Conservation (phyloP, 2,797 vertebrate species). For the Arrhamphus sclerolepis region DNA sequence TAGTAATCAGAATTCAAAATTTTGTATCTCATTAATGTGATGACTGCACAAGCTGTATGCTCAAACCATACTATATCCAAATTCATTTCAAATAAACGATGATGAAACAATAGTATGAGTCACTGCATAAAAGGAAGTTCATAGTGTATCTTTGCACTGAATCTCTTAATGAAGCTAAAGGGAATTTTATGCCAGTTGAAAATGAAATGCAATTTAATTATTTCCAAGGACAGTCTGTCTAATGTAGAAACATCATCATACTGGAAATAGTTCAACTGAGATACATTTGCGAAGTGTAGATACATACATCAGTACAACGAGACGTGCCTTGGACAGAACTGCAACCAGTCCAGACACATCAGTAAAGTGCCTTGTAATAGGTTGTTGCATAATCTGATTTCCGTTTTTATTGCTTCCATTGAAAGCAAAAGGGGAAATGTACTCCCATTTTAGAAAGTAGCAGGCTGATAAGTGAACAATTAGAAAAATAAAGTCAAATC, state of each 20-base stretch:
- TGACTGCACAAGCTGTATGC: too few species aligned
- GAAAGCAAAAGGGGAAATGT: slow-evolving; percentile 68
- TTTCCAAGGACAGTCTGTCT: slow-evolving; percentile 25
- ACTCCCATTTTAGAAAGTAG: slow-evolving; percentile 49
- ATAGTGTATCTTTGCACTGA: not conserved
- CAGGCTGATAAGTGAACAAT: slow-evolving; percentile 30
- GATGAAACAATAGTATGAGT: not conserved
- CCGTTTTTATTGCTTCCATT: slow-evolving; percentile 70
- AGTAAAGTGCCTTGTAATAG: slow-evolving; percentile 72
- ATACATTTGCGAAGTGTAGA: slow-evolving; percentile 47
- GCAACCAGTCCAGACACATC: slow-evolving; percentile 57
- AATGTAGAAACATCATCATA: slow-evolving; percentile 35
- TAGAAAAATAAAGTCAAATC: slow-evolving; percentile 39
- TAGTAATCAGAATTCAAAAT: too few species aligned
- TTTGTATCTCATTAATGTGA: too few species aligned
- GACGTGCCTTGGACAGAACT: slow-evolving; percentile 50
- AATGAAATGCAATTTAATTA: slow-evolving; percentile 38
- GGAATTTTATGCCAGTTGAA: slow-evolving; percentile 31
- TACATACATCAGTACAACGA: slow-evolving; percentile 49
- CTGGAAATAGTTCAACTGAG: slow-evolving; percentile 36
- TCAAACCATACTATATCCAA: too few species aligned
- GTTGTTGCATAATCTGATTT: slow-evolving; percentile 74
- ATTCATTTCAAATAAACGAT: not conserved
- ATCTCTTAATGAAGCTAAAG: not conserved
- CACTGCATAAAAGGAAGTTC: too few species aligned